A percentile compares a stretch with the other conserved stretches of the same genome.
These are phyloP conservation scores for Lochmaea capreae DNA, from an alignment of 2,888 invertebrate species.

Conservation along the genomic window DNA sequence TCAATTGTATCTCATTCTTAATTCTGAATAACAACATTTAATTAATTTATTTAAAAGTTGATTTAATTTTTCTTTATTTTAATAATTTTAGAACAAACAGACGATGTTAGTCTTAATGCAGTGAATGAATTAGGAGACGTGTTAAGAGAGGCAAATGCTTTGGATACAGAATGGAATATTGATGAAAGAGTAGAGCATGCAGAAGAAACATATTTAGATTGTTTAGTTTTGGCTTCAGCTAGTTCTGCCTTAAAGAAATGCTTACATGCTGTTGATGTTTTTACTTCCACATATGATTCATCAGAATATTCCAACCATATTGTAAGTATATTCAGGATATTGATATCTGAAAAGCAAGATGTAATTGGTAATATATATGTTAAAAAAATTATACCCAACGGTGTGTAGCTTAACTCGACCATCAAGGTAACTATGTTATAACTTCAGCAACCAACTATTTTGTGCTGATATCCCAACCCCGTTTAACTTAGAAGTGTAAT, in stretches of 20 bases:
- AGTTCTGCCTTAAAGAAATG: slow-evolving; percentile 59
- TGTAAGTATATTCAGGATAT: slow-evolving; percentile 58
- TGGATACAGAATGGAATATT: slow-evolving; percentile 56
- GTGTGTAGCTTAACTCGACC: no score
- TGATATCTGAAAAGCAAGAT: background rate
- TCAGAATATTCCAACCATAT: slow-evolving; percentile 67
- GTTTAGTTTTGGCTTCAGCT: slow-evolving; percentile 57
- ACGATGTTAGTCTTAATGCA: slow-evolving; percentile 48
- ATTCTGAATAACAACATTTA: no score
- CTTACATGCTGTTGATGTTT: slow-evolving; percentile 59
- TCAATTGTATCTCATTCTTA: no score
- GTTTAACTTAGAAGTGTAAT: no score
- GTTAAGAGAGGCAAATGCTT: slow-evolving; percentile 54
- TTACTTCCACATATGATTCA: slow-evolving; percentile 67
- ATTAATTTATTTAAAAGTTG: no score
- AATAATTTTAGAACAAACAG: slow-evolving; percentile 46
- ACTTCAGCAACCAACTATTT: no score
- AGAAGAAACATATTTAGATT: slow-evolving; percentile 61
- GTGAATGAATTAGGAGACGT: slow-evolving; percentile 56
- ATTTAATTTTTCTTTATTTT: background rate
- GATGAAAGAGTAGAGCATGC: slow-evolving; percentile 57
- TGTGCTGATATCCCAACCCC: no score
- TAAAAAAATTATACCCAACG: no score
- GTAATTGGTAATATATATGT: background rate
- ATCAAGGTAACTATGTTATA: no score